Evolutionary conservation across 2,888 invertebrate species (phyloP), one percentile per base, ranked within the genome.

Genomic region (Heterodera filipjevi): DNA sequence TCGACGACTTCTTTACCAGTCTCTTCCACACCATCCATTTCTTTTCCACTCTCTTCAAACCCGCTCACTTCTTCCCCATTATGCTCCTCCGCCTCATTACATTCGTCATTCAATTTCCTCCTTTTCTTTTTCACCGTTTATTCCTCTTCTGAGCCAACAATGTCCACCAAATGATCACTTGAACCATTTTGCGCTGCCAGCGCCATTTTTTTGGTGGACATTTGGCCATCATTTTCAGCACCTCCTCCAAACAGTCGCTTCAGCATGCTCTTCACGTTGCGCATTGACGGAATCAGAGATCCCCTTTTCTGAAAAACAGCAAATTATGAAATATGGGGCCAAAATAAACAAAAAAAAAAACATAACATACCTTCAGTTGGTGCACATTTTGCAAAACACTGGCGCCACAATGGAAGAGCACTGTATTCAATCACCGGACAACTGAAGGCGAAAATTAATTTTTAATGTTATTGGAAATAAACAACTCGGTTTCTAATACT

Each of bases 251-350:
- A 79, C 53, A 79, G 49, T 32, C 71, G 70, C 30, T 70, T 79
- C 44, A 79, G 53, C 71, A 79, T 79, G n/a, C 71, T 72, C 35
- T 78, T 78, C 10, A 78, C 75, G 33, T 66, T 72, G 49, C 66
- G 74, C 59, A 75, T 33, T 39, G 66, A 53, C n/a, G 66, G 75
- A n/a, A 66, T 74, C 70, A 66, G 73, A 33, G 46, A 59, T 49
- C 77, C 74, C 46, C 74, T 78, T 39, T 78, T 78, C 75, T 75
- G 46, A 53, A 75, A 32, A n/a, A n/a, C 22, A 10, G 3, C 3
- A 49, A 19, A 49, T 49, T 49, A 49, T n/a, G n/a, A n/a, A n/a
- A n/a, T n/a, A n/a, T n/a, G n/a, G n/a, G n/a, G n/a, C n/a, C n/a
- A n/a, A n/a, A n/a, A n/a, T n/a, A n/a, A n/a, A n/a, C n/a, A n/a